These are phyloP conservation scores for Chirona hameri DNA, from an alignment of 2,888 invertebrate species.

Conservation along the genomic window DNA sequence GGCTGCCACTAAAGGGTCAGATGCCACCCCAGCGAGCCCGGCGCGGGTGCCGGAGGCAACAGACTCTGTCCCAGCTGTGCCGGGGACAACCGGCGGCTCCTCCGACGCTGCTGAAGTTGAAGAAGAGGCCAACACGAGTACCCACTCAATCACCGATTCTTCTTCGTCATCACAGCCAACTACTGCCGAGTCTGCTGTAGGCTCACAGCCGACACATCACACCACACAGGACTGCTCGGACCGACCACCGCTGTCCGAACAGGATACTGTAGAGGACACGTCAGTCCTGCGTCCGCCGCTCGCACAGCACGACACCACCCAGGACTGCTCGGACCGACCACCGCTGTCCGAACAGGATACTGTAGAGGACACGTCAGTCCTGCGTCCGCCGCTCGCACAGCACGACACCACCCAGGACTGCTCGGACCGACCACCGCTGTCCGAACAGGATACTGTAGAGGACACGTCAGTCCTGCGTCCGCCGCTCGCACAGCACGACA, in stretches of 20 bases:
- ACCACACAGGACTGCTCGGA: too few species aligned
- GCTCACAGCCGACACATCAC: not conserved
- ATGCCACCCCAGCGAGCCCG: not conserved
- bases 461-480: not conserved
- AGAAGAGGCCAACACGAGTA: not conserved
- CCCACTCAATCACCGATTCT: too few species aligned
- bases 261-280: too few species aligned
- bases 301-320: not conserved
- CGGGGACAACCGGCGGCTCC: not conserved
- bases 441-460: not conserved
- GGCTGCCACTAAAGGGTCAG: not conserved
- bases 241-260: not conserved
- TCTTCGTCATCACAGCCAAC: too few species aligned
- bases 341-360: not conserved
- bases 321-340: not conserved
- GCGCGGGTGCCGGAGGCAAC: not conserved
- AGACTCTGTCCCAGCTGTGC: not conserved
- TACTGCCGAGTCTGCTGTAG: too few species aligned
- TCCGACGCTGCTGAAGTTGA: not conserved
- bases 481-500: not conserved
- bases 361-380: not conserved
- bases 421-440: not conserved
- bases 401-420: not conserved
- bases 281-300: not conserved
- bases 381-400: not conserved